Base-by-base conservation (phyloP, 2,113 vertebrate genomes). In the Natator depressus region DNA sequence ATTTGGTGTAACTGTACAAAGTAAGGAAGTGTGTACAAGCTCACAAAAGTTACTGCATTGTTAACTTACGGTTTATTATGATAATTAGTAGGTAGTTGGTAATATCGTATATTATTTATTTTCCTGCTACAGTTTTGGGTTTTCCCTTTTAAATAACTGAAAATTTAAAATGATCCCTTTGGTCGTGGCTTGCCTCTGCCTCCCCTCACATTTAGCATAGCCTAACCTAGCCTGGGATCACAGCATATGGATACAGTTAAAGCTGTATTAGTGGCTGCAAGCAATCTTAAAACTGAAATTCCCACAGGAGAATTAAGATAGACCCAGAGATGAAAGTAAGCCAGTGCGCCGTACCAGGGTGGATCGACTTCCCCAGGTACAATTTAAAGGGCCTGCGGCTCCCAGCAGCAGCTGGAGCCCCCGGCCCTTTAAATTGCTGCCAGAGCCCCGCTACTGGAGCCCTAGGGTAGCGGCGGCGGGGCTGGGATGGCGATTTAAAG, bases 211-310 rank as follows among this genome's bases (percentile, higher is more conserved):
- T 65, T 65, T 17, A 65, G 62, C 35, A 65, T 65, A 35, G 62
- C 31, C 62, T 65, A 35, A 31, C 2, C 14, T 65, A 65, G 31
- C 2, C 13, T 65, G 29, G 62, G 31, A 31, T 35, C 62, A 65
- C 31, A 65, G 29, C 31, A 35, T 38, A 99, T 54, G 53, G 53
- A 54, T 22, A 54, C 53, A 54, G 99, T 99, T 27, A 99, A 99
- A 98, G 99, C 99, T 24, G 99, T 99, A 27, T 98, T 99, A 88
- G 98, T 99, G 94, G 99, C 99, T 93, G 99, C 99, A 24, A 99
- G 99, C 57, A 99, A 99, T 95, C 98, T 54, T 99, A 49, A 99
- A 99, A 96, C 96, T 99, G 87, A 99, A 99, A 96, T 99, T 98
- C 94, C 99, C 99, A 2, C 42, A 96, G 9, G 99, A 99, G 96